Evolutionary conservation across 2,888 invertebrate genomes (phyloP).

Genomic region (Drosophila aldrichi): DNA sequence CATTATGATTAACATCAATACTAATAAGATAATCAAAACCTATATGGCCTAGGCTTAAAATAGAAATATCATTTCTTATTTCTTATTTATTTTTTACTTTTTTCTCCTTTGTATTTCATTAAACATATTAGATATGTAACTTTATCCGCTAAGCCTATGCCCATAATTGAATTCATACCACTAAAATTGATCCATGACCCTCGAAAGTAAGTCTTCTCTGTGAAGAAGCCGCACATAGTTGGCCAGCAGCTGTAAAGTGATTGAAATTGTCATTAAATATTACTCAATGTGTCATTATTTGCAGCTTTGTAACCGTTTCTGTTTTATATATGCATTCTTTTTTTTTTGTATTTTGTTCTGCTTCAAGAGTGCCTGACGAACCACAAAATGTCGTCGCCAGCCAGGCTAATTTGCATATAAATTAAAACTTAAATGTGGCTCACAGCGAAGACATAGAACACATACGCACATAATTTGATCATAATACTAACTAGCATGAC

Average conservation of each 20-base stretch:
- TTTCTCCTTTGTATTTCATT: too few species aligned
- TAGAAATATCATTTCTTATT: too few species aligned
- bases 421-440: conserved; percentile 71
- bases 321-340: conserved; percentile 39
- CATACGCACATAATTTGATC: conserved; percentile 37
- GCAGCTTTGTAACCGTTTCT: conserved; percentile 57
- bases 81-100: too few species aligned
- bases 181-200: conserved; percentile 6
- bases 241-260: conserved; percentile 13
- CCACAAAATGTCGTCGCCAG: conserved; percentile 32
- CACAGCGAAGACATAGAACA: conserved; percentile 33
- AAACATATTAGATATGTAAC: too few species aligned
- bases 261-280: conserved; percentile 68
- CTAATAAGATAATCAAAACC: too few species aligned
- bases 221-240: conserved; percentile 12
- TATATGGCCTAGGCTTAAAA: too few species aligned
- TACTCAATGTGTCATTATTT: conserved; percentile 73
- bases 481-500: conserved; percentile 28
- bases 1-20: not conserved
- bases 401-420: conserved; percentile 75
- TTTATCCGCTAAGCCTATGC: not conserved
- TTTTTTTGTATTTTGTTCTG: too few species aligned
- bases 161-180: not conserved
- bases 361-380: conserved; percentile 16
- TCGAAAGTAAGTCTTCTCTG: not conserved